Base-by-base conservation (phyloP, 2,888 invertebrate species). In the Cryptocephalus primarius region DNA sequence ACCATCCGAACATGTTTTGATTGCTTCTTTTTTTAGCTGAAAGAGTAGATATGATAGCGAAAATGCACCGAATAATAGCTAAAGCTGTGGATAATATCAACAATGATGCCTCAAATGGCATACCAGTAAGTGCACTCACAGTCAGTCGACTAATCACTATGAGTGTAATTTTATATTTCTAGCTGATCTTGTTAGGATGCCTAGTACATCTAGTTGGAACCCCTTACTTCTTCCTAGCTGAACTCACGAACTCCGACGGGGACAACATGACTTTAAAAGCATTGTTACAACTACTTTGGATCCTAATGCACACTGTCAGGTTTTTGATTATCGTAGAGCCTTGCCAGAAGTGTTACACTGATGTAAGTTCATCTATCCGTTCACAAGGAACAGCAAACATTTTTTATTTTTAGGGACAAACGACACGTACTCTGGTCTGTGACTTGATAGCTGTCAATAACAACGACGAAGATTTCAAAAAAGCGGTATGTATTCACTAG, bases 271-370 rank as follows among this genome's bases (percentile, higher is more conserved):
- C 45, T 8, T 44, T 44, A 31, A 11, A 31, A 10, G 33, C 38
- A 33, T 39, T 42, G 32, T 12, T 49, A 22, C 44, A 47, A 39
- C 14, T 34, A 8, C 9, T 39, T 22, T 49, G 49, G 49, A 44
- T 45, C 12, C 11, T 44, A 9, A 41, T 41, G 10, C 49, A 49
- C 22, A 47, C 36, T 33, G 42, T 33, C 11, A 32, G 46, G 34
- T 38, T 49, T 8, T 39, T 49, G 32, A 45, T 49, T 10, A 40
- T 49, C 2, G 42, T 49, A 11, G 49, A 49, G 36, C 49, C 49
- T 4, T 49, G 49, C 14, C 46, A 49, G 31, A 32, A 14, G n/a
- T 49, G 49, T 13, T 33, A 32, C 9, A 43, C 12, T 31, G 49
- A 49, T 42, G 49, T 49, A n/a, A 46, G 39, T 11, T 11, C 12